phyloP scores from a whole-genome alignment of 2,113 vertebrate species.

The Rostratula benghalensis region DNA sequence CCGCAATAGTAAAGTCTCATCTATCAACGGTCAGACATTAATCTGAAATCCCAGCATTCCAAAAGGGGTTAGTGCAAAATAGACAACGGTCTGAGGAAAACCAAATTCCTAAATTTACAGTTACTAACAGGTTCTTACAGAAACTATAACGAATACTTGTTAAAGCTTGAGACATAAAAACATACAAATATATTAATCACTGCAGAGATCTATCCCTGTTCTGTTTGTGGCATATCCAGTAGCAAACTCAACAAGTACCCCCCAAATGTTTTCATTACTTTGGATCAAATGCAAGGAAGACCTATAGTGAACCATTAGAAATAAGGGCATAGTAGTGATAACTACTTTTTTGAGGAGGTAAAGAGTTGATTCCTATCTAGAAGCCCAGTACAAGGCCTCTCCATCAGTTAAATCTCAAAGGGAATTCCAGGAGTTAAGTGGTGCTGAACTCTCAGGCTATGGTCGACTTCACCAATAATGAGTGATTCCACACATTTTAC shows the following conservation, averaged over 20 bases:
- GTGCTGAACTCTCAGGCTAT: not conserved
- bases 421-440: not conserved
- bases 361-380: accelerated
- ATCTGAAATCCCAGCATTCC: not conserved
- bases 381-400: not conserved
- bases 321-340: not conserved
- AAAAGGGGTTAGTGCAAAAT: not conserved
- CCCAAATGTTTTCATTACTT: not conserved
- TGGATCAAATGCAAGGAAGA: not conserved
- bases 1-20: not conserved
- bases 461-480: not conserved
- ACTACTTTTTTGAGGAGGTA: not conserved
- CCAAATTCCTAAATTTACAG: not conserved
- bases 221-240: not conserved
- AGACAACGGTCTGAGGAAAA: not conserved
- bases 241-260: not conserved
- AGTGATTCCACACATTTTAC: not conserved
- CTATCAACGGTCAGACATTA: not conserved
- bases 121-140: not conserved
- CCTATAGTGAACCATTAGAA: not conserved
- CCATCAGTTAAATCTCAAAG: accelerated
- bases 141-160: not conserved
- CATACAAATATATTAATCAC: not conserved
- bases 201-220: not conserved
- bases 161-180: not conserved